Base-by-base conservation (phyloP, 2,888 invertebrate species). In the Drosophila quinaria region DNA sequence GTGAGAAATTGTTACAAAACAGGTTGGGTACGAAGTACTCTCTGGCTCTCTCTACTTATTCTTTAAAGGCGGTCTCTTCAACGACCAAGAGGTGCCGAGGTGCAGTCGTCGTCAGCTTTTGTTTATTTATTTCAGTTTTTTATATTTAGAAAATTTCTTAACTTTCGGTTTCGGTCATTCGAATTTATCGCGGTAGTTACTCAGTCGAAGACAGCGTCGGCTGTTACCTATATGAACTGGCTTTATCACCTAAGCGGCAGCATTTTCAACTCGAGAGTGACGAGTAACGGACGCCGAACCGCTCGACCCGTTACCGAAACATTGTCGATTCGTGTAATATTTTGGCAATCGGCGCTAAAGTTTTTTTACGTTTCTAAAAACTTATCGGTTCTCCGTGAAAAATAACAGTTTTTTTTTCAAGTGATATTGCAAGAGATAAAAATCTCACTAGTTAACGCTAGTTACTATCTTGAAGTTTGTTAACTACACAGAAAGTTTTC, bases 261-360 rank as follows among this genome's bases (percentile, higher is more conserved):
- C 92, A 92, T 92, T 92, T 92, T 89, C 75, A 90, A 90, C 87
- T 90, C 90, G 91, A 91, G 89, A 91, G 92, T 91, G 91, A 90
- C 90, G 91, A 92, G 90, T 87, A 79, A 82, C 92, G 91, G 91
- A 90, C 91, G 89, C 79, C 60, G 67, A 55, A 39, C 33, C 59
- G 52, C 42, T 17, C 41, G 46, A 54, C 47, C 56, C 47, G 58
- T 74, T 56, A 51, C 63, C 63, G 31, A 55, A 51, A 54, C 59
- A 41, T 56, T 56, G 41, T 19, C 46, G 17, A 37, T 37, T 37
- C 35, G 47, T 22, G 39, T 13, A 35, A 35, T 35, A 35, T n/a
- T 35, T 35, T n/a, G 35, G 17, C 22, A 41, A 25, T 13, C 49
- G 41, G 15, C 25, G 37, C 17, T 15, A 52, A 29, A 4, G 37